Evolutionary conservation across 1,140 invertebrate genomes (phyloP), one percentile per base, ranked within the genome.

Genomic region (Bombus waltoni): DNA sequence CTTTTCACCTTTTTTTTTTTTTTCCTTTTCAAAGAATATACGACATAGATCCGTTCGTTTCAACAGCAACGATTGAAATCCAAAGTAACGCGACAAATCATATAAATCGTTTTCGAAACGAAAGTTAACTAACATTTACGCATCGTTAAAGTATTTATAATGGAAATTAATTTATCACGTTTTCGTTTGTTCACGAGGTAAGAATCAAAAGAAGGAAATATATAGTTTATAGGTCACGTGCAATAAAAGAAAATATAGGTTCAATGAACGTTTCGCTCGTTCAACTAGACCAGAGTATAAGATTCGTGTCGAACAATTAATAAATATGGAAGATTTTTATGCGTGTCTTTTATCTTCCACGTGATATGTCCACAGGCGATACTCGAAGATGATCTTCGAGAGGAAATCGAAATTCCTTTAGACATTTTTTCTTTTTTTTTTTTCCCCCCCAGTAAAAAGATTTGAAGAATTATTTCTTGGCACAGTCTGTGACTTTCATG

Each of bases 401-500:
- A n/a, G 28, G 9, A 11, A 70, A 68, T 8, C 35, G 9, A 70
- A 40, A 4, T 72, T 71, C 15, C 35, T 25, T 40, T 13, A 6
- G 28, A 42, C 42, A 25, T n/a, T 22, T 10, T 9, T 2, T 44
- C 44, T 28, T 25, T 18, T 53, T 25, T 11, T 1, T 3, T 22
- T 53, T 53, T 25, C 22, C 10, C n/a, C n/a, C 10, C 1, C 25
- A 42, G 68, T 22, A 72, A 5, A 42, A 73, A 28, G 44, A 62
- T 5, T 15, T 47, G 57, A 3, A 44, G 40, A 42, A 28, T 28
- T 71, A 15, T 42, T 71, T 28, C 25, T 47, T 44, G 76, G 13
- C n/a, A 15, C 10, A 18, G 10, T 74, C 32, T 77, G n/a, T 65
- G 74, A 32, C 53, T 83, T 77, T 44, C n/a, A 57, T 59, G 66